Evolutionary conservation across 2,113 vertebrate species (phyloP).

Genomic region (Fulica atra): DNA sequence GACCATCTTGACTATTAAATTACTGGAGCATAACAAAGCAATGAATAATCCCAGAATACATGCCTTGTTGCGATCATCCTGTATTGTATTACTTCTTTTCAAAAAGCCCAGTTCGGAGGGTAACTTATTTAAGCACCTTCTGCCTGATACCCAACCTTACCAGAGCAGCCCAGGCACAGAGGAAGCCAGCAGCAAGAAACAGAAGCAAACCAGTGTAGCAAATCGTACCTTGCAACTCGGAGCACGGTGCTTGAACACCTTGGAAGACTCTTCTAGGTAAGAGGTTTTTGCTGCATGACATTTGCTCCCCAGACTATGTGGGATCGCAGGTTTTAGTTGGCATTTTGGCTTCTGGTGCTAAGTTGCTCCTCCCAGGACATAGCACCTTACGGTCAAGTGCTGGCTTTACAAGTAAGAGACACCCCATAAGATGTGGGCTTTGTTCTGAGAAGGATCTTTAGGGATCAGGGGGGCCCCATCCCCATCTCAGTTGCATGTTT

Average conservation of each 20-base stretch:
- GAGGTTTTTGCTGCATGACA: neutral
- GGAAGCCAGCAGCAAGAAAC: neutral
- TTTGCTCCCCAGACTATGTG: neutral
- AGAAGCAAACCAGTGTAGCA: neutral
- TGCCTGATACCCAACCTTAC: neutral
- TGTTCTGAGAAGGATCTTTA: neutral
- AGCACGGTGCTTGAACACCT: neutral
- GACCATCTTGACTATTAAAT: neutral
- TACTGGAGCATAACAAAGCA: neutral
- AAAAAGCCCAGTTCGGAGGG: constrained; percentile 7
- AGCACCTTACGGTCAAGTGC: neutral
- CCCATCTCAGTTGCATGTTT: neutral
- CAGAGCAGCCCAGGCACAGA: neutral
- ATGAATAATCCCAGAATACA: neutral
- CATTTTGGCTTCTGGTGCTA: neutral
- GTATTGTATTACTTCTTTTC: constrained; percentile 31
- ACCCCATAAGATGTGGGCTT: neutral
- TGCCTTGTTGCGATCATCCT: neutral
- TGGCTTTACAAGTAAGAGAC: neutral
- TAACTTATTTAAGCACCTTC: constrained; percentile 25
- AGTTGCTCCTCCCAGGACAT: neutral
- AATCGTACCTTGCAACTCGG: neutral
- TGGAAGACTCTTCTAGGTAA: neutral
- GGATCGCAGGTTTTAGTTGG: neutral
- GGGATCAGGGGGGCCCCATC: neutral